These are phyloP conservation scores for Trachymyrmex cornetzi DNA, from an alignment of 1,140 invertebrate species.

Conservation along the genomic window DNA sequence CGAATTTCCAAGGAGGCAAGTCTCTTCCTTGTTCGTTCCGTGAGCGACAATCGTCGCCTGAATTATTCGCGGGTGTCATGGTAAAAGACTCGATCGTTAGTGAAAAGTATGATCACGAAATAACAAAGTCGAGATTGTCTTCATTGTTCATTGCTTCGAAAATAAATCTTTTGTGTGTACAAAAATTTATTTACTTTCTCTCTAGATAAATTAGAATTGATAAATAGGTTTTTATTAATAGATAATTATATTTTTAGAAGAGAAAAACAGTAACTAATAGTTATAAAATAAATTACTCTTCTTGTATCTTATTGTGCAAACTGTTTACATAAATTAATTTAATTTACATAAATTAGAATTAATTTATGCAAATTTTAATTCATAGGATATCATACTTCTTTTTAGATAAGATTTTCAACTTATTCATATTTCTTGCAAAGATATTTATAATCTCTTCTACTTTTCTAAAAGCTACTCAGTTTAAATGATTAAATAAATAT, in stretches of 20 bases:
- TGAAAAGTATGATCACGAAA: neutral
- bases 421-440: neutral
- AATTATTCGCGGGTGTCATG: conserved; percentile 30
- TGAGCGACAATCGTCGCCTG: conserved; percentile 51
- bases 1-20: conserved; percentile 55
- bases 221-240: neutral
- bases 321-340: no score
- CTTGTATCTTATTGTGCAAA: no score
- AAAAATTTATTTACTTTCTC: neutral
- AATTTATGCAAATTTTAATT: no score
- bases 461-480: neutral
- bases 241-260: neutral
- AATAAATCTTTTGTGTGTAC: neutral
- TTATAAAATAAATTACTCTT: conserved; percentile 1
- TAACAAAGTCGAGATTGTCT: neutral
- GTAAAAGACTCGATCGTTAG: conserved; percentile 15
- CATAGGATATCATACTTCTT: neutral
- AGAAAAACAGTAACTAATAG: neutral
- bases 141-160: neutral
- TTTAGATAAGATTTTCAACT: neutral
- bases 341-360: no score
- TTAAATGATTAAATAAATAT: conserved; percentile 3
- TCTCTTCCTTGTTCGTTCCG: conserved; percentile 51
- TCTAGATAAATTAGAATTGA: neutral
- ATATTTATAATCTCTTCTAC: neutral